These are phyloP conservation scores for Albula glossodonta DNA, from an alignment of 2,113 vertebrate genomes.

Conservation along the genomic window DNA sequence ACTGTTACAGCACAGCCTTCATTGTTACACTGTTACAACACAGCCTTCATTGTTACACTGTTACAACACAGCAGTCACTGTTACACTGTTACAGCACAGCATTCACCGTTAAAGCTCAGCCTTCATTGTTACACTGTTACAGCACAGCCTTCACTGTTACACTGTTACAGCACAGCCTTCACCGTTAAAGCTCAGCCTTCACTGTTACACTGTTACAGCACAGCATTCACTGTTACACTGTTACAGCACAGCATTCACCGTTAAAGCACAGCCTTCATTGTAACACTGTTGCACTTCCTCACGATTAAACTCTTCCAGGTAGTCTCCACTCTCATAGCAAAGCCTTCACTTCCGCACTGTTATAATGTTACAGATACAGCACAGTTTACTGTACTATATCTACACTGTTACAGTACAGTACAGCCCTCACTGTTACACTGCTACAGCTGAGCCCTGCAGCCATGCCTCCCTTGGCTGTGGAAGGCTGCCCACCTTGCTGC, in stretches of 20 bases:
- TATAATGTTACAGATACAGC: no score
- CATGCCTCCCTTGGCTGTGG: background rate
- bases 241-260: no score
- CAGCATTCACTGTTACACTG: no score
- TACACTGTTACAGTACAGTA: no score
- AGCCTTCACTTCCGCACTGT: no score
- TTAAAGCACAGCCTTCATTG: background rate
- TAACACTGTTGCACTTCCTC: background rate
- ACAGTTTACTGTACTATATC: no score
- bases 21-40: no score
- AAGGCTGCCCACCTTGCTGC: background rate
- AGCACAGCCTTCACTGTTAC: background rate
- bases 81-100: background rate
- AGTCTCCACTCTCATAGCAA: no score
- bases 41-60: background rate
- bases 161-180: background rate
- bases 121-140: background rate
- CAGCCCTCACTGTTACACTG: no score
- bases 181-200: background rate
- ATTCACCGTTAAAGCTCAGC: background rate
- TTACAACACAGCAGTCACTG: background rate
- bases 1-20: background rate
- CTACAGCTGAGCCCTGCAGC: no score
- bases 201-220: background rate
- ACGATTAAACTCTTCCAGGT: no score